These are phyloP conservation scores for Acanthosepion pharaonis DNA, from an alignment of 2,888 invertebrate genomes.

Conservation along the genomic window DNA sequence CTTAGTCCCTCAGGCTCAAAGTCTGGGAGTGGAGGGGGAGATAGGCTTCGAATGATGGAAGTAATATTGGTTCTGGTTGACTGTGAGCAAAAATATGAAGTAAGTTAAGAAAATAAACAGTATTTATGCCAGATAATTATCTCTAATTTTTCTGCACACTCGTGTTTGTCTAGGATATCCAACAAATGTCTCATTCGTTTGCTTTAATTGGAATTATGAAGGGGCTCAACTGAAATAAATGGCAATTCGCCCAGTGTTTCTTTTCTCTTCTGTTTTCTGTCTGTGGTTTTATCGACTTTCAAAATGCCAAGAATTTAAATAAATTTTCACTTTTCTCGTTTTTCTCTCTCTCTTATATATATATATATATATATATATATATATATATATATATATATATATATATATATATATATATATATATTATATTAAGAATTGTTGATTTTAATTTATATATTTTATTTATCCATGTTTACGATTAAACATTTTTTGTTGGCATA, in stretches of 20 bases:
- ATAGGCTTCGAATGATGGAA: not conserved
- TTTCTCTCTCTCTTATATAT: too few species aligned
- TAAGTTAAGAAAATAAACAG: conserved; percentile 33
- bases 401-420: too few species aligned
- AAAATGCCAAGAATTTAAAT: not conserved
- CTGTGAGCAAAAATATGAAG: conserved; percentile 20
- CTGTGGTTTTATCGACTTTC: not conserved
- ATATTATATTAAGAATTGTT: too few species aligned
- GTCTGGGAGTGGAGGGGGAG: not conserved
- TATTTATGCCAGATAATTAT: conserved; percentile 33
- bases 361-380: too few species aligned
- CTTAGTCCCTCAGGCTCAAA: not conserved
- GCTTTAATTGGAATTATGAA: not conserved
- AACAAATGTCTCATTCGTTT: conserved; percentile 4
- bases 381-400: too few species aligned
- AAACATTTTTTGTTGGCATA: too few species aligned
- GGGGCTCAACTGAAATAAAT: not conserved
- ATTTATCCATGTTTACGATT: too few species aligned
- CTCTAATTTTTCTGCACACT: not conserved
- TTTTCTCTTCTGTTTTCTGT: not conserved
- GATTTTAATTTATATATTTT: too few species aligned
- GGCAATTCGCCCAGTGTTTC: not conserved
- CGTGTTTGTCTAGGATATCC: not conserved
- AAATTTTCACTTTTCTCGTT: not conserved
- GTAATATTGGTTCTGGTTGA: not conserved